These are phyloP conservation scores for Elephas maximus DNA, from an alignment of 2,113 vertebrate genomes.

Conservation along the genomic window DNA sequence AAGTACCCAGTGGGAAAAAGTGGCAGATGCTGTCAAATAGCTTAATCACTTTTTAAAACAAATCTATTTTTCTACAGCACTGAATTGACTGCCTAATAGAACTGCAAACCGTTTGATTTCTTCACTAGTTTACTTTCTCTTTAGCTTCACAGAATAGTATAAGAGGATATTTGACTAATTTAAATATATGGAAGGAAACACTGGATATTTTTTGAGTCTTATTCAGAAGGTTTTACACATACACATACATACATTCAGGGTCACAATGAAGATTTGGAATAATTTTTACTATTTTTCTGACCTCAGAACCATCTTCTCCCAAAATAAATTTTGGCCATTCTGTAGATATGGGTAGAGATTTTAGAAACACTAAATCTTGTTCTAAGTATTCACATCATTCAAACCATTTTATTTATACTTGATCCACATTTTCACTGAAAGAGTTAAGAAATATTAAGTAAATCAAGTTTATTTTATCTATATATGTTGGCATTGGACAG, in stretches of 20 bases:
- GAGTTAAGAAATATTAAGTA: not conserved
- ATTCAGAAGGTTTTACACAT: not conserved
- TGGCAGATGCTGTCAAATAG: not conserved
- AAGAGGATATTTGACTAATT: not conserved
- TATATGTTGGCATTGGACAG: not conserved
- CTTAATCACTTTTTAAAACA: constrained; percentile 27
- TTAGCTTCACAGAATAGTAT: not conserved
- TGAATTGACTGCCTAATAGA: not conserved
- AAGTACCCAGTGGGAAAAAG: not conserved
- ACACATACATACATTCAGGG: not conserved
- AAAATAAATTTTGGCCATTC: not conserved
- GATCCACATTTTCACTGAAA: constrained; percentile 1
- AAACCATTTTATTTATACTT: not conserved
- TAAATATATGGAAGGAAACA: not conserved
- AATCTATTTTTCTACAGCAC: not conserved
- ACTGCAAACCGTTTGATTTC: constrained; percentile 29
- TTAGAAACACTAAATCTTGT: constrained; percentile 18
- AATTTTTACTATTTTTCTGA: not conserved
- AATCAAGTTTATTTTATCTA: not conserved
- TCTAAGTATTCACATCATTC: not conserved
- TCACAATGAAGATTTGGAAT: constrained; percentile 7
- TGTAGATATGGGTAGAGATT: not conserved
- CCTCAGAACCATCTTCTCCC: not conserved
- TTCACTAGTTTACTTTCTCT: constrained; percentile 1
- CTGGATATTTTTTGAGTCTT: not conserved